phyloP scores from a whole-genome alignment of 2,797 vertebrate genomes.

The Antrozous pallidus region DNA sequence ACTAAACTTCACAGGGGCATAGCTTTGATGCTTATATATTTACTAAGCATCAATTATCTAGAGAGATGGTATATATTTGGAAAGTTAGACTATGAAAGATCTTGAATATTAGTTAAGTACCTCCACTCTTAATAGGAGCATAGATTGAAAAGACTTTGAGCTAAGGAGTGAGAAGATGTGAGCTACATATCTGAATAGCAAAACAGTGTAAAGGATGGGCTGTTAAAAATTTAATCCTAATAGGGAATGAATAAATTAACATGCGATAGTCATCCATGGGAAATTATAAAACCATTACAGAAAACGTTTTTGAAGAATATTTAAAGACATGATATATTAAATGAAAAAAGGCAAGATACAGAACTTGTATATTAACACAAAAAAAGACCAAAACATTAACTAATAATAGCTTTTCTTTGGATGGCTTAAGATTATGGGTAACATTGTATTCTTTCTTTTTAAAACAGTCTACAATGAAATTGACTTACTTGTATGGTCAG shows the following conservation, averaged over 20 bases:
- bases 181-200: not conserved
- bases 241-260: slow-evolving; percentile 30
- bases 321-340: not conserved
- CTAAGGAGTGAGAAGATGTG: not conserved
- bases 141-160: not conserved
- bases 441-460: slow-evolving; percentile 2
- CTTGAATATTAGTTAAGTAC: not conserved
- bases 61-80: not conserved
- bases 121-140: not conserved
- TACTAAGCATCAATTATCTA: not conserved
- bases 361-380: not conserved
- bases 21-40: not conserved
- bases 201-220: not conserved
- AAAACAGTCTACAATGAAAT: slow-evolving; percentile 19
- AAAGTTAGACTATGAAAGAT: not conserved
- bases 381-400: slow-evolving; percentile 34
- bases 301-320: not conserved
- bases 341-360: not conserved
- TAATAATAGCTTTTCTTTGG: slow-evolving; percentile 18
- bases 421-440: not conserved
- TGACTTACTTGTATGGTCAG: not conserved
- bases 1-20: not conserved
- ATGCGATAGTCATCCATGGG: not conserved
- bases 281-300: not conserved
- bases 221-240: not conserved